Conservation (phyloP, 2,113 vertebrate species). For the Larimichthys crocea region DNA sequence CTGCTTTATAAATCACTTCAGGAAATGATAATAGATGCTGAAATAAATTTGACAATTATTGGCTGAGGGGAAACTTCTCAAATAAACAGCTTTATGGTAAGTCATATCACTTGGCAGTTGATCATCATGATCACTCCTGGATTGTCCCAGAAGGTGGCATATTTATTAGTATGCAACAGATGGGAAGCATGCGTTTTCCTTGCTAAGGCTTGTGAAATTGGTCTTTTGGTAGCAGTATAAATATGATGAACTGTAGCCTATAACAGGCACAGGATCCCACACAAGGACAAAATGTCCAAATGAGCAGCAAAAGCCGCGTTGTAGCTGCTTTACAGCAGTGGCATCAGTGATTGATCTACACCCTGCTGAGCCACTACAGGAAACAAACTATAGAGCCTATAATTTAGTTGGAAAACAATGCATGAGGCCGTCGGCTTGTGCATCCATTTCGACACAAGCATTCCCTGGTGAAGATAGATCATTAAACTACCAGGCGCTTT, state of each 20-base stretch:
- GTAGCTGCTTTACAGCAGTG: conserved; percentile 80
- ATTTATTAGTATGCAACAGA: conserved; percentile 99
- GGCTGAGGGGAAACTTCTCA: conserved; percentile 73
- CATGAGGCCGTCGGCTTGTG: conserved; percentile 86
- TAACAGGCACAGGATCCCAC: conserved; percentile 86
- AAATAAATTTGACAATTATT: conserved; percentile 78
- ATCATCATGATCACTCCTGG: conserved; percentile 99
- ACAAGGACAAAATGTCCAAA: conserved; percentile 92
- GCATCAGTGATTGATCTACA: conserved; percentile 94
- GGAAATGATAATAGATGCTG: conserved; percentile 59
- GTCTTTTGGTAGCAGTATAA: conserved; percentile 99
- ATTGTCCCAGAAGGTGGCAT: conserved; percentile 95
- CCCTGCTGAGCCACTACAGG: conserved; percentile 89
- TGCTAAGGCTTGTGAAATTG: conserved; percentile 97
- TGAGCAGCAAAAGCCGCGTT: conserved; percentile 85
- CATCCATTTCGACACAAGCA: conserved; percentile 88
- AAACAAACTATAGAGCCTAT: conserved; percentile 88
- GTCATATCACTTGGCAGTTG: conserved; percentile 96
- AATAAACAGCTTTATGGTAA: conserved; percentile 90
- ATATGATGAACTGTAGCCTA: conserved; percentile 93
- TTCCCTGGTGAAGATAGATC: conserved; percentile 89
- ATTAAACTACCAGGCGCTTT: conserved; percentile 86
- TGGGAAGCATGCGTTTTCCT: conserved; percentile 96
- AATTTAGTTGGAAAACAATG: conserved; percentile 88
- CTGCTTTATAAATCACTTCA: conserved; percentile 65